phyloP scores from a whole-genome alignment of 1,140 invertebrate genomes.

The Euwallacea fornicatus region DNA sequence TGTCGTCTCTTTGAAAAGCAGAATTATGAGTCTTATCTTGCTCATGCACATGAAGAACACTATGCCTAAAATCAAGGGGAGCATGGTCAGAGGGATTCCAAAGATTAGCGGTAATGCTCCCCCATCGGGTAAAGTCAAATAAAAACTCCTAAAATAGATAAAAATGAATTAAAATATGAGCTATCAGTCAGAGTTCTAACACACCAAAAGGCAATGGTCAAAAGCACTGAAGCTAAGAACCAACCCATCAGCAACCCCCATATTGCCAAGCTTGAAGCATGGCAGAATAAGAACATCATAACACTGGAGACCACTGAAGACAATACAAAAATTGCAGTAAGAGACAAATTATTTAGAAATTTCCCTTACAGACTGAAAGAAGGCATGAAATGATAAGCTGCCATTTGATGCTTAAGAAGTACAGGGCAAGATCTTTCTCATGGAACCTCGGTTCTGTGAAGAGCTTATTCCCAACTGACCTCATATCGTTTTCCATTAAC shows the following conservation, averaged over 20 bases:
- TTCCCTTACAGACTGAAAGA: conserved; percentile 3
- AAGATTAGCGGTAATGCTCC: background rate
- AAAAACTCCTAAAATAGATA: background rate
- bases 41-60: conserved; percentile 73
- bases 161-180: background rate
- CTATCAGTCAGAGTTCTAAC: background rate
- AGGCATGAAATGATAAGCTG: conserved; percentile 13
- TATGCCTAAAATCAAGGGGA: conserved; percentile 65
- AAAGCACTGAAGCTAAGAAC: conserved; percentile 59
- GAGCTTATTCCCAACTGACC: too few species aligned
- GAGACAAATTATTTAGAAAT: background rate
- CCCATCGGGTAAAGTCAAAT: background rate
- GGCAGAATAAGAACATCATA: conserved; percentile 64
- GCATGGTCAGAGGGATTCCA: conserved; percentile 54
- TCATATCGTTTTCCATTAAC: too few species aligned
- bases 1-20: conserved; percentile 75
- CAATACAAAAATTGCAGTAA: background rate
- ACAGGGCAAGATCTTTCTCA: background rate
- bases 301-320: conserved; percentile 61
- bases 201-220: conserved; percentile 68
- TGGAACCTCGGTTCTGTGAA: background rate
- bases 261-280: conserved; percentile 63
- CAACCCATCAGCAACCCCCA: conserved; percentile 66
- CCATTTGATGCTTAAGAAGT: background rate
- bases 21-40: conserved; percentile 60